Conservation (phyloP, 2,888 invertebrate genomes). For the Mycalesis mineus region DNA sequence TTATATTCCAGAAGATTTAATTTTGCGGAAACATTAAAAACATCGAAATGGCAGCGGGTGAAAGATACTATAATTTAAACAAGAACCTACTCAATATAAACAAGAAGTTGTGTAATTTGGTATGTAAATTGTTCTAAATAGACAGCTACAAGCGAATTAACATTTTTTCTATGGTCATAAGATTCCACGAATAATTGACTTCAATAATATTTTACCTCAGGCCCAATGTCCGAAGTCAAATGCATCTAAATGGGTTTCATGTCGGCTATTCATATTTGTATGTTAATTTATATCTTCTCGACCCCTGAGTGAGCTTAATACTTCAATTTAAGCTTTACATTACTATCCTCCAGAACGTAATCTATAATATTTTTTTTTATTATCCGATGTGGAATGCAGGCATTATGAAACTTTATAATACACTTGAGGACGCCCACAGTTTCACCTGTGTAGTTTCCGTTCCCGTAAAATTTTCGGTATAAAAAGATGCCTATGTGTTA, state of each 20-base stretch:
- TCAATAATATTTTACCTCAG: not conserved
- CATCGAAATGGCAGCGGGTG: too few species aligned
- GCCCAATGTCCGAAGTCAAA: conserved; percentile 1
- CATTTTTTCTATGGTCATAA: too few species aligned
- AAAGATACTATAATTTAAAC: too few species aligned
- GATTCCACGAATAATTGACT: not conserved
- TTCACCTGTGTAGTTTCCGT: too few species aligned
- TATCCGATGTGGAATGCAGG: not conserved
- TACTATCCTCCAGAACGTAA: not conserved
- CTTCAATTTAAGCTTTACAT: conserved; percentile 1
- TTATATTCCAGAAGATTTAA: too few species aligned
- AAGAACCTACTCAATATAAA: too few species aligned
- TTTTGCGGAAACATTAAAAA: too few species aligned
- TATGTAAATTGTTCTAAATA: too few species aligned
- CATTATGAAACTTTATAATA: not conserved
- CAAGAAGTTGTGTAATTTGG: too few species aligned
- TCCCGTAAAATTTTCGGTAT: too few species aligned
- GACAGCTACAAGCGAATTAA: too few species aligned
- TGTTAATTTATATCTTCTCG: conserved; percentile 14
- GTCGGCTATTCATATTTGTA: conserved; percentile 18
- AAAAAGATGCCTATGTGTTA: too few species aligned
- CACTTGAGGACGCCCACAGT: not conserved
- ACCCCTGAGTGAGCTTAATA: conserved; percentile 1
- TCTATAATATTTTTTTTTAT: not conserved
- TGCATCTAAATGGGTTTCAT: conserved; percentile 13